Evolutionary conservation across 2,888 invertebrate species (phyloP).

Genomic region (Cylloceria caligata): DNA sequence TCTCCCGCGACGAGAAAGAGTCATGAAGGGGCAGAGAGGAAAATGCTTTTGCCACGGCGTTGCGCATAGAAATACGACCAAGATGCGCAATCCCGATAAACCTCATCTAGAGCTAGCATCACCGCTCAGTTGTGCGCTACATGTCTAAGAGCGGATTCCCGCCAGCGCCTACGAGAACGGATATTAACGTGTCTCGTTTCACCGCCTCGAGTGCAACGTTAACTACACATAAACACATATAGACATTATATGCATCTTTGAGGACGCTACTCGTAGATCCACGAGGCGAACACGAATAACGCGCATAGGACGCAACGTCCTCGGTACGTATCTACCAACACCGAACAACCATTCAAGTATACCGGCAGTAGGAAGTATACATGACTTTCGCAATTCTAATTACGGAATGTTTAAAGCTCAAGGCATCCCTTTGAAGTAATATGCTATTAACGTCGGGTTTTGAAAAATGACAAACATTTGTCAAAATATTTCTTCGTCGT

Average conservation of each 20-base stretch:
- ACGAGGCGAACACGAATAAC: not conserved
- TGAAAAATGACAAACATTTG: not conserved
- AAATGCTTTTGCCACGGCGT: not conserved
- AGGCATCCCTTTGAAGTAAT: not conserved
- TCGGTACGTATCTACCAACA: not conserved
- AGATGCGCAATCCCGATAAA: constrained; percentile 29
- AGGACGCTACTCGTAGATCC: not conserved
- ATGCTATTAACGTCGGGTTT: not conserved
- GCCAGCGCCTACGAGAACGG: constrained; percentile 34
- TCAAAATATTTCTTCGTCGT: not conserved
- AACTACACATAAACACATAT: constrained; percentile 37
- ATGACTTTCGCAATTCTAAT: not conserved
- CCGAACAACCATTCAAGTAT: not conserved
- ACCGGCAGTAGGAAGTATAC: not conserved
- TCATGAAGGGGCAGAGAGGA: not conserved
- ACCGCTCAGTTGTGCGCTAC: not conserved
- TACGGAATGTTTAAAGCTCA: not conserved
- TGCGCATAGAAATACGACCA: constrained; percentile 24
- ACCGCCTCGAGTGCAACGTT: constrained; percentile 33
- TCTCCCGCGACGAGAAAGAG: constrained; percentile 1
- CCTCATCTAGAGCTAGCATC: constrained; percentile 20
- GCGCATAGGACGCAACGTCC: not conserved
- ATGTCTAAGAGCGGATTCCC: not conserved
- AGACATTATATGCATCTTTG: constrained; percentile 29
- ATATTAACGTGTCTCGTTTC: constrained; percentile 59